Percentiles rank a stretch among this genome's conserved stretches.
These are phyloP conservation scores for Cosmorhoe ocellata DNA, from an alignment of 2,888 invertebrate genomes.

Conservation along the genomic window DNA sequence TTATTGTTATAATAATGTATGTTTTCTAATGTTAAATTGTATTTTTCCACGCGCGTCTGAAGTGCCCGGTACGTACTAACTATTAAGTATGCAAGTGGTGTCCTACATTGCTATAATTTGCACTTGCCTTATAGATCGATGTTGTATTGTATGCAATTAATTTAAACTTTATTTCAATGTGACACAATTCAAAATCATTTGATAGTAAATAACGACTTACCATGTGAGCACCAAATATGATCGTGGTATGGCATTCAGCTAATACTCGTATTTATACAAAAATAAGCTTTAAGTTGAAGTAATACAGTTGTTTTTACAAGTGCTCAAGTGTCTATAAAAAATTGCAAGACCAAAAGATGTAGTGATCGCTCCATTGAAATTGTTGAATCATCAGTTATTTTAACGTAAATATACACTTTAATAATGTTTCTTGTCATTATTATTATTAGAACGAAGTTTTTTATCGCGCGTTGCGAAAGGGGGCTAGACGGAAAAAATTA, in stretches of 20 bases:
- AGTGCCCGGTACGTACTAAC: slow-evolving; percentile 71
- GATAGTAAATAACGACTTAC: background rate
- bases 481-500: no score
- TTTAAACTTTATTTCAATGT: slow-evolving; percentile 7
- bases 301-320: no score
- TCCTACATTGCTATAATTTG: slow-evolving; percentile 27
- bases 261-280: background rate
- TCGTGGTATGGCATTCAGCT: background rate
- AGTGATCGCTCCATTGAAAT: no score
- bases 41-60: slow-evolving; percentile 52
- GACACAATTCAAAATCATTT: slow-evolving; percentile 7
- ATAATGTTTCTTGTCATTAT: no score
- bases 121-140: slow-evolving; percentile 15
- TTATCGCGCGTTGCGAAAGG: no score
- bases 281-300: background rate
- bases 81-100: slow-evolving; percentile 43
- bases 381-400: no score
- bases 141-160: slow-evolving; percentile 16
- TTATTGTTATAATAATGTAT: background rate
- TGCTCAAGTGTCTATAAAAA: no score
- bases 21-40: slow-evolving; percentile 33
- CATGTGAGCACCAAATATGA: background rate
- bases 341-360: no score
- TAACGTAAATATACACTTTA: no score
- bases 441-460: no score